Evolutionary conservation across 2,797 vertebrate genomes (phyloP).

Genomic region (Sebastes nivosus): DNA sequence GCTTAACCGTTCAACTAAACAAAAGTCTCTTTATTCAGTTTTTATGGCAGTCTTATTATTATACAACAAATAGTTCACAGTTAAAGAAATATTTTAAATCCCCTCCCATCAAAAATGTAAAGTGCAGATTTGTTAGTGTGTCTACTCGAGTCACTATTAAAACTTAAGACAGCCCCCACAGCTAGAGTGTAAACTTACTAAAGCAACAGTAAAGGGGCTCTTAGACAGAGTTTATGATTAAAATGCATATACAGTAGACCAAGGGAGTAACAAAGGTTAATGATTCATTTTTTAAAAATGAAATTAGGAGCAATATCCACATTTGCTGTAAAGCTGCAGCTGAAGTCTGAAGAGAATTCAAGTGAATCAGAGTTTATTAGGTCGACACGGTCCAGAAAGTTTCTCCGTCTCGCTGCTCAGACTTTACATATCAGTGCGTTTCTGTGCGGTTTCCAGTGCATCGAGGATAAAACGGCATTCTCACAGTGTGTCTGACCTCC

Average conservation of each 20-base stretch:
- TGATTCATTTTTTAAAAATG: neutral
- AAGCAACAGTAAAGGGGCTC: conserved; percentile 8
- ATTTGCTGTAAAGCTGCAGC: neutral
- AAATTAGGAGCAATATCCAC: neutral
- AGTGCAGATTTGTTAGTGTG: conserved; percentile 64
- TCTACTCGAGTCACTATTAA: conserved; percentile 28
- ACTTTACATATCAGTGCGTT: neutral
- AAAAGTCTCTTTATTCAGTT: conserved; percentile 63
- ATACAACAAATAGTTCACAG: conserved; percentile 43
- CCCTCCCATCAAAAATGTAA: conserved; percentile 29
- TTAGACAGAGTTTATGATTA: conserved; percentile 10
- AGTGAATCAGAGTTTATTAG: neutral
- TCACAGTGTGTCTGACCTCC: neutral
- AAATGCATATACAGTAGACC: conserved; percentile 5
- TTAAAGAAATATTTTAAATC: conserved; percentile 1
- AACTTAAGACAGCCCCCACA: conserved; percentile 20
- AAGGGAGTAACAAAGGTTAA: neutral
- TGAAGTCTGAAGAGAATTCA: neutral
- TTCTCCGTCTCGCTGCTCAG: neutral
- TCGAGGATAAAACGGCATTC: neutral
- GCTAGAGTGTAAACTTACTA: neutral
- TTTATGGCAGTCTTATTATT: conserved; percentile 46
- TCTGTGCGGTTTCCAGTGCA: conserved; percentile 6
- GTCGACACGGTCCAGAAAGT: neutral
- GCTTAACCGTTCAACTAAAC: conserved; percentile 14